Evolutionary conservation across 2,888 invertebrate genomes (phyloP).

Genomic region (Cyrtodaria siliqua): DNA sequence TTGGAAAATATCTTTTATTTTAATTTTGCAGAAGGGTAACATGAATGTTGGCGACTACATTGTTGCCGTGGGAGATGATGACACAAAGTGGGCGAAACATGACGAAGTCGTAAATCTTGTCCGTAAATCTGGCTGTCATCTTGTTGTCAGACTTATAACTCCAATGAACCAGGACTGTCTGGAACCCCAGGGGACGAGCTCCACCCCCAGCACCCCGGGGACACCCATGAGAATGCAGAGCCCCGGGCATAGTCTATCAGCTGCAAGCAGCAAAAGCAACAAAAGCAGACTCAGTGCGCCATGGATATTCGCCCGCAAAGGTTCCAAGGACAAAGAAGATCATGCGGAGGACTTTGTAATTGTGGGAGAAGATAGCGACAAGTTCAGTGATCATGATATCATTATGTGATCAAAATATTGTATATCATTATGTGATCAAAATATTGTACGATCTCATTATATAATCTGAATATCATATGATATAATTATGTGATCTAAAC

Average conservation of each 20-base stretch:
- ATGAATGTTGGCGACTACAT: constrained; percentile 98
- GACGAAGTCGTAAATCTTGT: constrained; percentile 96
- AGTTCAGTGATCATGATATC: constrained; percentile 62
- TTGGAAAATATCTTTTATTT: too few relatives aligned
- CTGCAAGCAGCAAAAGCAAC: constrained; percentile 72
- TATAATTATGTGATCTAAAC: too few relatives aligned
- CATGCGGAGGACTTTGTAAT: constrained; percentile 45
- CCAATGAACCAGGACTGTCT: constrained; percentile 85
- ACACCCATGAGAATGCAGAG: constrained; percentile 72
- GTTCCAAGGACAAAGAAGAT: constrained; percentile 75
- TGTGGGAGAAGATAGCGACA: constrained; percentile 45
- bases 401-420: constrained; percentile 32
- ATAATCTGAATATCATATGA: too few relatives aligned
- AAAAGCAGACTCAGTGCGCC: constrained; percentile 79
- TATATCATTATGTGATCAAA: too few relatives aligned
- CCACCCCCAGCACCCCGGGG: constrained; percentile 71
- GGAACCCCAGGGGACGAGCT: constrained; percentile 57
- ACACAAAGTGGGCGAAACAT: constrained; percentile 97
- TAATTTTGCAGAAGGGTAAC: constrained; percentile 93
- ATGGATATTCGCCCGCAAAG: constrained; percentile 80
- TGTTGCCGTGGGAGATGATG: constrained; percentile 93
- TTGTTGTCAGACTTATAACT: constrained; percentile 94
- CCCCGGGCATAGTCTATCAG: constrained; percentile 68
- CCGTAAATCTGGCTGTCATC: constrained; percentile 91
- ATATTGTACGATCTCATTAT: too few relatives aligned